Conservation (phyloP, 2,888 invertebrate species). For the Venustoraphidia nigricollis region DNA sequence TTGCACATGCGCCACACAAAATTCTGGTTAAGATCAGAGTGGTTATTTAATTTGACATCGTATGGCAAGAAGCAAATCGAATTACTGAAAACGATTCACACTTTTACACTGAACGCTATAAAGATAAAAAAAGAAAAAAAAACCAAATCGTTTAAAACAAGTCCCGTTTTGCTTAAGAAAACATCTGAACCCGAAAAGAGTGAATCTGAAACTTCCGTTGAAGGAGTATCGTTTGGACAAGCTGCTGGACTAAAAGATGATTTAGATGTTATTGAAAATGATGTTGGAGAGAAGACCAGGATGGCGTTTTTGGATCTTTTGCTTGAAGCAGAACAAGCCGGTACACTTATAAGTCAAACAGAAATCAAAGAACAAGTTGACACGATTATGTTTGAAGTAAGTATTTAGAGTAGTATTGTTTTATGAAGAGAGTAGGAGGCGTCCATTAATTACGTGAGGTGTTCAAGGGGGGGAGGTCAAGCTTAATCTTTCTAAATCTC, state of each 20-base stretch:
- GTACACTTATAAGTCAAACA: slow-evolving; percentile 52
- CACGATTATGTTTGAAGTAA: slow-evolving; percentile 75
- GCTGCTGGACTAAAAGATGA: slow-evolving; percentile 56
- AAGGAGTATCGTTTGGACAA: slow-evolving; percentile 57
- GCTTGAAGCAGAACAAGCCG: slow-evolving; percentile 60
- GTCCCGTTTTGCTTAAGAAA: slow-evolving; percentile 1
- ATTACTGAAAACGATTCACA: slow-evolving; percentile 31
- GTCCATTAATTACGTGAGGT: no score
- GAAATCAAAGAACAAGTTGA: slow-evolving; percentile 75
- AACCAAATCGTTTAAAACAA: slow-evolving; percentile 3
- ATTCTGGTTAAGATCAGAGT: slow-evolving; percentile 27
- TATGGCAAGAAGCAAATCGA: slow-evolving; percentile 28
- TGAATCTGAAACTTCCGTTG: slow-evolving; percentile 25
- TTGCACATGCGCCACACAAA: slow-evolving; percentile 34
- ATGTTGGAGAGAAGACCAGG: slow-evolving; percentile 61
- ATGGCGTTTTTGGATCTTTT: slow-evolving; percentile 78
- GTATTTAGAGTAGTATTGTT: background rate
- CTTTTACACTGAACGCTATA: slow-evolving; percentile 28
- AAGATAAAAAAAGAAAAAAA: slow-evolving; percentile 8
- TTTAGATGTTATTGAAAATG: slow-evolving; percentile 57
- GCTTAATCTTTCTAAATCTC: no score
- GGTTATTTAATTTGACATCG: slow-evolving; percentile 30
- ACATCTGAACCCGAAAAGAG: slow-evolving; percentile 13
- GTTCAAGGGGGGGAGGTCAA: no score
- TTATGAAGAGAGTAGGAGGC: no score